Evolutionary conservation across 2,888 invertebrate species (phyloP).

Genomic region (Metalampra italica): DNA sequence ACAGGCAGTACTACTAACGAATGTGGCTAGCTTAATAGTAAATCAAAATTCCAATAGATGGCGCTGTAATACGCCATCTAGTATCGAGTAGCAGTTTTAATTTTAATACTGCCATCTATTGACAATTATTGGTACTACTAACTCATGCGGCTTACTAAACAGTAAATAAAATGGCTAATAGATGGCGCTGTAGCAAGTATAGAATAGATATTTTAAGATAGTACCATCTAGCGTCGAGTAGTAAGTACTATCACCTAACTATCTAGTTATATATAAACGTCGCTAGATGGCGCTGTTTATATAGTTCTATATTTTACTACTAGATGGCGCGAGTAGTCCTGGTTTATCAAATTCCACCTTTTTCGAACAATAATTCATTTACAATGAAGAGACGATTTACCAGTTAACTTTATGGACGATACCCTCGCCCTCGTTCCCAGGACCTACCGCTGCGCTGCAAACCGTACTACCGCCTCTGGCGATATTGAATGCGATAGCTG

Average conservation of each 20-base stretch:
- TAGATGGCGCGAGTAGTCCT: background rate
- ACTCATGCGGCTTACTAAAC: too few species aligned
- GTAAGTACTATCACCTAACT: too few species aligned
- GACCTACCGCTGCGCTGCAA: background rate
- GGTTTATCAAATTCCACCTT: background rate
- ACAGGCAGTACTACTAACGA: background rate
- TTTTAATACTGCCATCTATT: background rate
- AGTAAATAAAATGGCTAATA: too few species aligned
- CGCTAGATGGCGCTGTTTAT: constrained; percentile 1
- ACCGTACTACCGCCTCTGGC: background rate
- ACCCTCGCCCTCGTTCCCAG: background rate
- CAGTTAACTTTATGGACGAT: background rate
- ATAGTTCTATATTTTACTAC: background rate
- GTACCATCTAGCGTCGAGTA: background rate
- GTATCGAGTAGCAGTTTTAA: background rate
- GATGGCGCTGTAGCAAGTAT: too few species aligned
- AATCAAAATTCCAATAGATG: background rate
- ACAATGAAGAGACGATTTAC: background rate
- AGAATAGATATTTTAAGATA: background rate
- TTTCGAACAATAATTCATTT: background rate
- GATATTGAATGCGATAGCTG: background rate
- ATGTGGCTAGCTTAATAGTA: background rate
- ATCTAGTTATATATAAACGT: too few species aligned
- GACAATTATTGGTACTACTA: background rate
- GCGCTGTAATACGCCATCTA: background rate